These are phyloP conservation scores for Acrobasis suavella DNA, from an alignment of 2,888 invertebrate genomes.

Conservation along the genomic window DNA sequence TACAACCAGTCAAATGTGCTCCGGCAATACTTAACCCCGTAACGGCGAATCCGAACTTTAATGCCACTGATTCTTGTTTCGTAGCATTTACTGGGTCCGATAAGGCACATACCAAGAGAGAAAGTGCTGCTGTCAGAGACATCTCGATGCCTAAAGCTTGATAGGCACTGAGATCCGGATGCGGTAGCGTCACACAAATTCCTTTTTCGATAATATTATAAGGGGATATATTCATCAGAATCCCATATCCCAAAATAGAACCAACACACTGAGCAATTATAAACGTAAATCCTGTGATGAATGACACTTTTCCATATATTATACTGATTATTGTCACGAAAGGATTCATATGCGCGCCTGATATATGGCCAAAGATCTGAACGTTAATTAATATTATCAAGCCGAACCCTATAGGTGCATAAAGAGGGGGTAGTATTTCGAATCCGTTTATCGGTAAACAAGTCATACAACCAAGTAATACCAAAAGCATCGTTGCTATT, in stretches of 20 bases:
- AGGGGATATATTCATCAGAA: constrained; percentile 80
- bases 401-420: constrained; percentile 84
- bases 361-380: constrained; percentile 89
- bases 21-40: constrained; percentile 85
- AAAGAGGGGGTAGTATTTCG: constrained; percentile 64
- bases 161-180: constrained; percentile 62
- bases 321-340: constrained; percentile 86
- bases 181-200: constrained; percentile 85
- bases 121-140: constrained; percentile 84
- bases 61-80: constrained; percentile 84
- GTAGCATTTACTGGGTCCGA: constrained; percentile 87
- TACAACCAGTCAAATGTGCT: constrained; percentile 86
- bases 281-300: constrained; percentile 83
- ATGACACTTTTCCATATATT: constrained; percentile 79
- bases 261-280: constrained; percentile 86
- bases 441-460: constrained; percentile 75
- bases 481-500: constrained; percentile 85
- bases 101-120: constrained; percentile 85
- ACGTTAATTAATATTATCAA: constrained; percentile 86
- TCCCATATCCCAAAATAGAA: constrained; percentile 85
- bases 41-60: constrained; percentile 88
- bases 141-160: constrained; percentile 85
- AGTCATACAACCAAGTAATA: constrained; percentile 90
- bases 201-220: constrained; percentile 53
- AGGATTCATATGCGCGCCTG: constrained; percentile 90